phyloP scores from a whole-genome alignment of 1,140 invertebrate species.

The Agrypnia vestita region DNA sequence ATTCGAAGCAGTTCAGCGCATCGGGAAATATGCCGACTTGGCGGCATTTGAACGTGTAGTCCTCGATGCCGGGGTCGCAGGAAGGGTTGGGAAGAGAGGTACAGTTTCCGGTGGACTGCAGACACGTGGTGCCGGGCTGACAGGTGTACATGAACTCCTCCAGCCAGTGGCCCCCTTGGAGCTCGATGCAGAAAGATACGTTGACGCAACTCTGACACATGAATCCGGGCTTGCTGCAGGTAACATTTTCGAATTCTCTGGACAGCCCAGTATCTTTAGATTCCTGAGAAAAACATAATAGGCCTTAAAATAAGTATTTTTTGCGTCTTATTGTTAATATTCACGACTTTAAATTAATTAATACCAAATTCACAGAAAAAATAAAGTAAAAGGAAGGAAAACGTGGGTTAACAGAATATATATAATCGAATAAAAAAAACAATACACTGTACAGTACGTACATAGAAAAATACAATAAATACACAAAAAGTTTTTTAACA shows the following conservation, averaged over 20 bases:
- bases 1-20: conserved; percentile 67
- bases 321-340: no score
- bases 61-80: conserved; percentile 16
- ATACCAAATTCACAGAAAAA: no score
- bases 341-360: background rate
- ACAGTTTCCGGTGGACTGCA: conserved; percentile 21
- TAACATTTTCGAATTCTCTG: background rate
- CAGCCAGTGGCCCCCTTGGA: background rate
- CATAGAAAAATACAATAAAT: no score
- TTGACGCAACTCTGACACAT: conserved; percentile 46
- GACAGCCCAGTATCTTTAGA: background rate
- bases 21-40: conserved; percentile 66
- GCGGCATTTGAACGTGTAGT: conserved; percentile 48
- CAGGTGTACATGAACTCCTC: conserved; percentile 33
- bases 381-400: background rate
- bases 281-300: background rate
- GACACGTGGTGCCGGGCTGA: conserved; percentile 19
- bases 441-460: no score
- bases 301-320: background rate
- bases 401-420: background rate
- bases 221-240: conserved; percentile 40
- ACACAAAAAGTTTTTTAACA: no score
- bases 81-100: conserved; percentile 23
- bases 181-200: conserved; percentile 29
- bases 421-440: no score